Evolutionary conservation across 2,888 invertebrate species (phyloP).

Genomic region (Troides aeacus): DNA sequence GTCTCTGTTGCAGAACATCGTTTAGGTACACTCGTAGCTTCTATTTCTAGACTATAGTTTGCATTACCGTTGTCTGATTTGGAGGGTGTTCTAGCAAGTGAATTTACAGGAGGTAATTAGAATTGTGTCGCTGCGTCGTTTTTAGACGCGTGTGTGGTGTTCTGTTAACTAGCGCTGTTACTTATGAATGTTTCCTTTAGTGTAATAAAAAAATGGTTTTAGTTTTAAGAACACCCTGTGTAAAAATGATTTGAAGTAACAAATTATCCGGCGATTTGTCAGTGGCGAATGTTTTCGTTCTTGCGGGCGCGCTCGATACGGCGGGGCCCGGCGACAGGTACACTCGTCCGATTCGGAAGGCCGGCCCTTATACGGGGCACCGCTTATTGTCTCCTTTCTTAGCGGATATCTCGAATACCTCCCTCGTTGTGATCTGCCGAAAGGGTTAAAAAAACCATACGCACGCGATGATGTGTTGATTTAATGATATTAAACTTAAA

Average conservation of each 20-base stretch:
- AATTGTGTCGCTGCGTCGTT: too few species aligned
- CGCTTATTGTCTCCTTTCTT: constrained; percentile 56
- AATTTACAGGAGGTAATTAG: too few species aligned
- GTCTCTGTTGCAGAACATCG: too few species aligned
- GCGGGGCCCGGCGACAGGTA: constrained; percentile 48
- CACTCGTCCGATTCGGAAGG: constrained; percentile 47
- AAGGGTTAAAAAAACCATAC: constrained; percentile 9
- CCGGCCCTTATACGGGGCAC: constrained; percentile 52
- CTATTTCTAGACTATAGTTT: too few species aligned
- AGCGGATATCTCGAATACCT: constrained; percentile 45
- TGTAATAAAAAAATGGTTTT: not conserved
- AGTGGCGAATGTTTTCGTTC: constrained; percentile 63
- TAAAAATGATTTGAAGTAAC: constrained; percentile 47
- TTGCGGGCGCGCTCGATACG: constrained; percentile 52
- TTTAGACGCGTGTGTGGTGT: too few species aligned
- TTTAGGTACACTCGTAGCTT: too few species aligned
- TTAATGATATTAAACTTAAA: too few species aligned
- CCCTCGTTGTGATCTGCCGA: constrained; percentile 17
- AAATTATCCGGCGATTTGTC: constrained; percentile 77
- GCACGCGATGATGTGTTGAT: too few species aligned
- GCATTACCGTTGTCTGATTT: too few species aligned
- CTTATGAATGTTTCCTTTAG: too few species aligned
- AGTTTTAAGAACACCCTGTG: constrained; percentile 35
- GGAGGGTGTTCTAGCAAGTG: too few species aligned
- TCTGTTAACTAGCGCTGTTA: too few species aligned